Evolutionary conservation across 2,797 vertebrate species (phyloP).

Genomic region (Merluccius polli): DNA sequence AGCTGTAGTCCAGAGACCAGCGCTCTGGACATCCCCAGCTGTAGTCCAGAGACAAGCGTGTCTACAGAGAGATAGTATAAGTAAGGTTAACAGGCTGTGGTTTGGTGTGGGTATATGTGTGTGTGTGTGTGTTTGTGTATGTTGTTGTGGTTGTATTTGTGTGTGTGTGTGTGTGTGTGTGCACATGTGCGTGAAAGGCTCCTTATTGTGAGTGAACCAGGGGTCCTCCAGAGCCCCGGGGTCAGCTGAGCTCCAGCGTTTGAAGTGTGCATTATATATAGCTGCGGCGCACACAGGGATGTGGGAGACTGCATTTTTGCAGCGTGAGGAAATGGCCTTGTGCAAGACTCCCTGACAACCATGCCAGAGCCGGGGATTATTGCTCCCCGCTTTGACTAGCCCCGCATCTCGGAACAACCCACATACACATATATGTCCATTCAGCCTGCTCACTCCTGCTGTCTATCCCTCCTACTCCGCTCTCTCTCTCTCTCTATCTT

Average conservation of each 20-base stretch:
- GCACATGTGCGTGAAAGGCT: background rate
- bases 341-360: conserved; percentile 57
- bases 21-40: conserved; percentile 27
- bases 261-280: conserved; percentile 62
- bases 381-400: conserved; percentile 50
- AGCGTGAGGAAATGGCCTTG: conserved; percentile 62
- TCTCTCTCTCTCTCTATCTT: conserved; percentile 37
- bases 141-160: background rate
- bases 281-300: conserved; percentile 39
- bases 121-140: conserved; percentile 2
- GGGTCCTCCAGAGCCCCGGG: conserved; percentile 41
- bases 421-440: background rate
- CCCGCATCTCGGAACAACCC: conserved; percentile 24
- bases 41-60: conserved; percentile 41
- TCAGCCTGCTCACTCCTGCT: background rate
- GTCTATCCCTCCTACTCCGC: background rate
- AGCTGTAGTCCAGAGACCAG: no score
- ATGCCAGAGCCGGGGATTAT: conserved; percentile 57
- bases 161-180: background rate
- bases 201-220: conserved; percentile 40
- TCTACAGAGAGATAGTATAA: conserved; percentile 50
- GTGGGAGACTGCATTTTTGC: conserved; percentile 63
- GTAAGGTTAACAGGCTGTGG: conserved; percentile 16
- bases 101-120: conserved; percentile 1
- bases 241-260: conserved; percentile 52